Evolutionary conservation across 30 jellyfish, hydroid and myxozoan genomes (phyloP), one percentile per base, ranked within the genome.

Genomic region (Aurelia aurita): DNA sequence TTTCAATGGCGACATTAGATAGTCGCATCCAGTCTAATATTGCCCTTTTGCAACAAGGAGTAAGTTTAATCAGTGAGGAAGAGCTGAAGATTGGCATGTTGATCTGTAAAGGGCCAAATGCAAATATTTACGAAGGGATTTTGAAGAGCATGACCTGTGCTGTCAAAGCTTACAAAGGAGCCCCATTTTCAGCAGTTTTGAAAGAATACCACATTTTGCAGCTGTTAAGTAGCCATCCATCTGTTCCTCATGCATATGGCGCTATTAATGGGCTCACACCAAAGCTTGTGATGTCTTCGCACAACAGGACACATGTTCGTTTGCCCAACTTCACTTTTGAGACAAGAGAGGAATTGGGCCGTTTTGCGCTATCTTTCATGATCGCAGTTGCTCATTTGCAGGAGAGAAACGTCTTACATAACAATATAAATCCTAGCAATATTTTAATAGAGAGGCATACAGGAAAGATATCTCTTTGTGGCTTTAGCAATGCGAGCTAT

Each of bases 171-270:
- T 59, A 20, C 71, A 59, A 59, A 18, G 71, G 71, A n/a, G 71
- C 71, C 5, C 32, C 71, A 59, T 59, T 59, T 59, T 59, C 71
- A 59, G 71, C 71, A 3, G 71, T 34, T 59, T 59, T 59, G 71
- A 59, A 59, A 29, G 71, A 59, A 1, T 59, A 59, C 29, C 71
- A 59, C 29, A 59, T 59, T 59, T 59, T 59, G 32, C 5, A 3
- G 71, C 32, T 59, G 5, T 59, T 59, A 59, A 59, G 71, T n/a
- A 59, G 71, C 71, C 71, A 59, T 59, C 71, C 71, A 5, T 12
- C 71, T 59, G 32, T 59, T 59, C 71, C 71, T 59, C 32, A 26
- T 66, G 78, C 78, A 18, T 66, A 21, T 27, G 78, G 78, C 7
- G 78, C 23, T 28, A 55, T 66, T 28, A 5, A 66, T 39, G 78